These are phyloP conservation scores for Alcis repandata DNA, from an alignment of 2,888 invertebrate species.

Conservation along the genomic window DNA sequence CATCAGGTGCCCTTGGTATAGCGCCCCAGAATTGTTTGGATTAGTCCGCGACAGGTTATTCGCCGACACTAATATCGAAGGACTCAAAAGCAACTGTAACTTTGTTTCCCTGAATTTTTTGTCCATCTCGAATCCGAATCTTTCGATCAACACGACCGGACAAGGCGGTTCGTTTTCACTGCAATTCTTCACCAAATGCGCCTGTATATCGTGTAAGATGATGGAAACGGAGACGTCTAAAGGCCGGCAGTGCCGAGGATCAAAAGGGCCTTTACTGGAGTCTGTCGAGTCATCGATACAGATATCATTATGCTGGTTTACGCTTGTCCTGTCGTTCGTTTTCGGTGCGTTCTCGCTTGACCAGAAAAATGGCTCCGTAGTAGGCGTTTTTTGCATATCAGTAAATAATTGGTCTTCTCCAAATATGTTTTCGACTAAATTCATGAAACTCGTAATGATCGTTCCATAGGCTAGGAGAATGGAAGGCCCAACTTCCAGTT, in stretches of 20 bases:
- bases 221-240: constrained; percentile 96
- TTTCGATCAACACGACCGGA: constrained; percentile 94
- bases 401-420: constrained; percentile 98
- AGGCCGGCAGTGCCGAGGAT: constrained; percentile 95
- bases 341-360: constrained; percentile 75
- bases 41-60: constrained; percentile 90
- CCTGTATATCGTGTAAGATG: constrained; percentile 98
- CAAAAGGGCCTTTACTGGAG: constrained; percentile 89
- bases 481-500: constrained; percentile 97
- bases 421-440: constrained; percentile 98
- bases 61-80: constrained; percentile 93
- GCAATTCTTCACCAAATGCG: constrained; percentile 97
- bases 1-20: constrained; percentile 94
- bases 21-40: constrained; percentile 71
- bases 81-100: constrained; percentile 95
- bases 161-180: constrained; percentile 96
- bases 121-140: constrained; percentile 98
- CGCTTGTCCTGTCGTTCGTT: constrained; percentile 72
- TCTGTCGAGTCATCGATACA: constrained; percentile 89
- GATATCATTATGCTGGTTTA: constrained; percentile 83
- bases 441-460: constrained; percentile 95
- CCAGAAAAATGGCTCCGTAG: constrained; percentile 74
- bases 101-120: constrained; percentile 97
- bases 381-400: constrained; percentile 93
- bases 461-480: constrained; percentile 96